phyloP scores from a whole-genome alignment of 2,888 invertebrate species.

The Buathra laborator region DNA sequence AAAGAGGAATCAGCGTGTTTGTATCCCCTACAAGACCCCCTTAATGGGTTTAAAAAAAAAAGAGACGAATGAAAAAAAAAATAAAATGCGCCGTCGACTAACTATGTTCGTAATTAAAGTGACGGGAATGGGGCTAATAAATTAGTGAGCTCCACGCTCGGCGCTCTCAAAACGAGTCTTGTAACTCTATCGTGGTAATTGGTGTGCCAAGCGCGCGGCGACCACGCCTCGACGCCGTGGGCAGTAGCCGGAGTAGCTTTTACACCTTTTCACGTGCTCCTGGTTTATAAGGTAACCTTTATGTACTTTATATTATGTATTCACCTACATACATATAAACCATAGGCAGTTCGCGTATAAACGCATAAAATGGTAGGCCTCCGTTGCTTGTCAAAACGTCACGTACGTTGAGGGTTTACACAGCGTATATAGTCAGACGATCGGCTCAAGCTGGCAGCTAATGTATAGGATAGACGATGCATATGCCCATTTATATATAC shows the following conservation, averaged over 20 bases:
- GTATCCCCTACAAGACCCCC: not conserved
- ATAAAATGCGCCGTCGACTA: slow-evolving; percentile 66
- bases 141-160: slow-evolving; percentile 74
- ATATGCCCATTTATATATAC: slow-evolving; percentile 6
- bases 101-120: slow-evolving; percentile 81
- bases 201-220: slow-evolving; percentile 70
- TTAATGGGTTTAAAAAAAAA: slow-evolving; percentile 28
- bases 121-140: slow-evolving; percentile 83
- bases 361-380: slow-evolving; percentile 71
- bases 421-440: slow-evolving; percentile 36
- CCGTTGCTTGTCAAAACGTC: slow-evolving; percentile 77
- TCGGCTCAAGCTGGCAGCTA: slow-evolving; percentile 40
- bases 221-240: slow-evolving; percentile 81
- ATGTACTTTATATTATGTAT: slow-evolving; percentile 19
- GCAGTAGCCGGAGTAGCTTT: slow-evolving; percentile 71
- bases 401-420: slow-evolving; percentile 57
- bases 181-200: slow-evolving; percentile 83
- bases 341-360: slow-evolving; percentile 32
- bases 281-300: not conserved
- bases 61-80: slow-evolving; percentile 62
- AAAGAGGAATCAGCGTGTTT: not conserved
- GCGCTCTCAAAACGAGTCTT: slow-evolving; percentile 80
- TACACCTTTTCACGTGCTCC: slow-evolving; percentile 72
- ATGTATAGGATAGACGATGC: slow-evolving; percentile 15
- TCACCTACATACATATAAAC: slow-evolving; percentile 15